Conservation (phyloP, 2,113 vertebrate genomes). For the Clarias batrachus region DNA sequence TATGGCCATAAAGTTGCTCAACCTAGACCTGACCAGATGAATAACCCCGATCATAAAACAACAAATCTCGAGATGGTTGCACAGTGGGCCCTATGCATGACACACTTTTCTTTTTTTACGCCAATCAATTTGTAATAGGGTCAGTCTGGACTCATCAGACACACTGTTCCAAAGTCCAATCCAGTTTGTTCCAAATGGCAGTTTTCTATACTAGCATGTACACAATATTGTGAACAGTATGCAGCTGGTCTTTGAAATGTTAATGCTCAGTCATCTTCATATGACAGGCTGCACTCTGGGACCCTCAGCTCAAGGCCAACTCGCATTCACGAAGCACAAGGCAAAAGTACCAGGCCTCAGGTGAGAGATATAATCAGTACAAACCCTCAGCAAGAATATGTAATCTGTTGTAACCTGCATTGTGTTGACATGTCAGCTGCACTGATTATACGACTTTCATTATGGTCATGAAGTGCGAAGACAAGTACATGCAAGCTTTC, state of each 20-base stretch:
- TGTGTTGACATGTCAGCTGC: neutral
- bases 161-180: too few species aligned
- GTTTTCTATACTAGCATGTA: neutral
- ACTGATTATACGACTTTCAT: neutral
- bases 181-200: neutral
- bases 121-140: too few species aligned
- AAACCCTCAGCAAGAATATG: neutral
- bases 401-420: neutral
- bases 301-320: neutral
- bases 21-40: too few species aligned
- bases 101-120: too few species aligned
- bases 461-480: neutral
- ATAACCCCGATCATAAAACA: too few species aligned
- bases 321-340: neutral
- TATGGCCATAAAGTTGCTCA: too few species aligned
- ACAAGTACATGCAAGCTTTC: neutral
- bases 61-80: too few species aligned
- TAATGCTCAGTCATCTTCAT: neutral
- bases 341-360: neutral
- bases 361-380: neutral
- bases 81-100: too few species aligned
- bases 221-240: neutral
- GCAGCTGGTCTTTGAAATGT: neutral
- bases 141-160: too few species aligned
- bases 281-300: neutral